Evolutionary conservation across 2,797 vertebrate species (phyloP).

Genomic region (Sebastes goodei): DNA sequence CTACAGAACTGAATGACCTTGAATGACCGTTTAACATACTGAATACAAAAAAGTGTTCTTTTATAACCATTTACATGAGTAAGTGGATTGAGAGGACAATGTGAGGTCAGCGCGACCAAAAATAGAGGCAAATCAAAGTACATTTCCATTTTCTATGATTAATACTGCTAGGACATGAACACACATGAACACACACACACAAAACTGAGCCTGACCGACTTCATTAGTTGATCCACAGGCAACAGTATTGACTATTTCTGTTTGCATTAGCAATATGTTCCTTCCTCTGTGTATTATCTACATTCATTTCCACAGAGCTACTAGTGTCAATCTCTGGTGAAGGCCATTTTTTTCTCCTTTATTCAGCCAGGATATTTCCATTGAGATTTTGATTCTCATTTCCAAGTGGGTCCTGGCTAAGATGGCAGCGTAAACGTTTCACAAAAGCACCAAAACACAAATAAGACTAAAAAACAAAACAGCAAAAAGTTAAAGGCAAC

Average conservation of each 20-base stretch:
- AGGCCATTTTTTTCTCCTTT: no score
- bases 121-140: not conserved
- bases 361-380: not conserved
- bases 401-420: not conserved
- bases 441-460: not conserved
- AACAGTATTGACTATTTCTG: not conserved
- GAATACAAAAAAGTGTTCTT: not conserved
- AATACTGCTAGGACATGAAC: not conserved
- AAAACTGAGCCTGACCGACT: not conserved
- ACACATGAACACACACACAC: not conserved
- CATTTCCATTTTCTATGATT: not conserved
- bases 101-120: not conserved
- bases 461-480: not conserved
- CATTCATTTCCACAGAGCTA: slow-evolving; percentile 8
- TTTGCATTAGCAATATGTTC: not conserved
- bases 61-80: not conserved
- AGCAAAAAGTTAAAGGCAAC: not conserved
- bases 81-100: not conserved
- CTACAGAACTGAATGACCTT: not conserved
- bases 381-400: not conserved
- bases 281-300: not conserved
- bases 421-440: not conserved
- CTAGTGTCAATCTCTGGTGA: not conserved
- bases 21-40: not conserved
- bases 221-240: not conserved